Percentiles rank a stretch among this genome's conserved stretches.
Evolutionary conservation across 2,113 vertebrate species (phyloP).

Genomic region (Vanacampus margaritifer): DNA sequence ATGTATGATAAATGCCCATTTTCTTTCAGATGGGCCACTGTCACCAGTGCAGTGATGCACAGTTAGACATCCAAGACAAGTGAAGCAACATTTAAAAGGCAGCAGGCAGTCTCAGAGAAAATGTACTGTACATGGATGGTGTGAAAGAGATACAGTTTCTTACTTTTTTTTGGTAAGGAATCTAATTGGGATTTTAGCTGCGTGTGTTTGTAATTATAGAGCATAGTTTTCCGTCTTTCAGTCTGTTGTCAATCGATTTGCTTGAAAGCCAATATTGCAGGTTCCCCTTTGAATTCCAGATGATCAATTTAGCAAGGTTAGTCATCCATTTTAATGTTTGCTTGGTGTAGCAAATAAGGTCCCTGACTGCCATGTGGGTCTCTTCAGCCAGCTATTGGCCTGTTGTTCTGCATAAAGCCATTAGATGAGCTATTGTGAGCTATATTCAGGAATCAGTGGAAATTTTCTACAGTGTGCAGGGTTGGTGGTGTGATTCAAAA

Average conservation of each 20-base stretch:
- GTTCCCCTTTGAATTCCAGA: background rate
- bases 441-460: background rate
- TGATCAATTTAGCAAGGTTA: no score
- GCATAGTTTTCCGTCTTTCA: background rate
- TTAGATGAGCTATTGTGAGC: constrained; percentile 1
- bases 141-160: no score
- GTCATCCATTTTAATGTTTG: background rate
- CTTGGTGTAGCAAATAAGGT: background rate
- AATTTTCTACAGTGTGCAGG: background rate
- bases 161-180: background rate
- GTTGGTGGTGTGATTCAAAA: background rate
- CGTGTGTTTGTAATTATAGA: background rate
- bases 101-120: no score
- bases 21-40: no score
- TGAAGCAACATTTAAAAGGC: no score
- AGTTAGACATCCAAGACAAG: no score
- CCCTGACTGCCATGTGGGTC: background rate
- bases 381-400: background rate
- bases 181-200: background rate
- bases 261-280: background rate
- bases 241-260: background rate
- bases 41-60: no score
- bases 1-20: no score
- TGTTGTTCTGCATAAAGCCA: constrained; percentile 8
- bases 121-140: no score